Percentiles rank a stretch among this genome's conserved stretches.
Evolutionary conservation across 2,888 invertebrate genomes (phyloP).

Genomic region (Mechanitis messenoides): DNA sequence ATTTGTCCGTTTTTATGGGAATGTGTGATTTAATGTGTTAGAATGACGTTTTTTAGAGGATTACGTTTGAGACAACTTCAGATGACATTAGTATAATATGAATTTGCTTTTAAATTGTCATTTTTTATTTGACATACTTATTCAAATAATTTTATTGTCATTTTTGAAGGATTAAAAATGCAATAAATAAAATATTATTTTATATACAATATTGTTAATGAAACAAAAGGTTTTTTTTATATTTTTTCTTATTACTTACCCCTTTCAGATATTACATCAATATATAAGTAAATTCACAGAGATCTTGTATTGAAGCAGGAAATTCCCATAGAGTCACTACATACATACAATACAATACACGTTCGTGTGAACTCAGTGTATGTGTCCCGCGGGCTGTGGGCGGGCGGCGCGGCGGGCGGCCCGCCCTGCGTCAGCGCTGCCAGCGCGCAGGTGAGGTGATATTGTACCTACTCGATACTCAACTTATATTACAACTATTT

Average conservation of each 20-base stretch:
- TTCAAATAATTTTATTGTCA: slow-evolving; percentile 3
- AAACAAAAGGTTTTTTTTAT: too few species aligned
- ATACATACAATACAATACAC: slow-evolving; percentile 6
- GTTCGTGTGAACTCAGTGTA: slow-evolving; percentile 21
- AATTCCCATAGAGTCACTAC: background rate
- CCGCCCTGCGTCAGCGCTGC: slow-evolving; percentile 34
- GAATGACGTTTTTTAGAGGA: slow-evolving; percentile 42
- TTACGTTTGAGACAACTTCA: slow-evolving; percentile 21
- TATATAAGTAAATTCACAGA: background rate
- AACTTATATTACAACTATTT: slow-evolving; percentile 8
- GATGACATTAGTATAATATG: slow-evolving; percentile 24
- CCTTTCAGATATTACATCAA: background rate
- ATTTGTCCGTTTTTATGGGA: slow-evolving; percentile 51
- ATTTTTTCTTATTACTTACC: too few species aligned
- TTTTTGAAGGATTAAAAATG: background rate
- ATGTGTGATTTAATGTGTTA: slow-evolving; percentile 55
- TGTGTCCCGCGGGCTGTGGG: slow-evolving; percentile 33
- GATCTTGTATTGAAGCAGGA: slow-evolving; percentile 4
- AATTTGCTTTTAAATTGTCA: slow-evolving; percentile 22
- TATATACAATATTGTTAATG: background rate
- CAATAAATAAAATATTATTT: background rate
- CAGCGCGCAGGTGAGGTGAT: background rate
- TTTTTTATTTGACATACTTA: slow-evolving; percentile 14
- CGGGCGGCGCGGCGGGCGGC: slow-evolving; percentile 47
- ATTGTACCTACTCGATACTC: background rate